Percentiles rank a stretch among this genome's conserved stretches.
These are phyloP conservation scores for Seira ritae DNA, from an alignment of 2,888 invertebrate species.

Conservation along the genomic window DNA sequence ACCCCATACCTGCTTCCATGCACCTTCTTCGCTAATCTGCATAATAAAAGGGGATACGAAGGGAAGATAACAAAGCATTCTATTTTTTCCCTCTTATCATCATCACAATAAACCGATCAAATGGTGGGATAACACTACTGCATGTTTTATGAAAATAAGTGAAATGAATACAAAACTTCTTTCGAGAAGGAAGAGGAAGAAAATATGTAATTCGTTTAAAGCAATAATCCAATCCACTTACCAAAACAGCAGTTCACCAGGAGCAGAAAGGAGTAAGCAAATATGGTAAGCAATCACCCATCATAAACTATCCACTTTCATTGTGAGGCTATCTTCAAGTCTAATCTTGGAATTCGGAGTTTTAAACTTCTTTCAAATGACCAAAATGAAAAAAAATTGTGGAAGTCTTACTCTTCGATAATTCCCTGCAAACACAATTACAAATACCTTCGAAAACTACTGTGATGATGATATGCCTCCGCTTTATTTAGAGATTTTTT, in stretches of 20 bases:
- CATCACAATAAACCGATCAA: constrained; percentile 44
- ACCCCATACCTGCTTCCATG: neutral
- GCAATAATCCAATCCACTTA: neutral
- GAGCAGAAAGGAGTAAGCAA: constrained; percentile 47
- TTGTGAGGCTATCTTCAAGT: constrained; percentile 60
- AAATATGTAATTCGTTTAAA: neutral
- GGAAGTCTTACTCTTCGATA: neutral
- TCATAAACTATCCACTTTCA: constrained; percentile 64
- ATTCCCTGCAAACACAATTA: neutral
- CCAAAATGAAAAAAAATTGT: constrained; percentile 44
- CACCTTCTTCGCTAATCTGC: neutral
- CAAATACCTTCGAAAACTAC: neutral
- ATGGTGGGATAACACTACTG: constrained; percentile 38
- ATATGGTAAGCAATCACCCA: constrained; percentile 63
- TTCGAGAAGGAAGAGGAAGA: neutral
- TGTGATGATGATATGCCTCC: neutral
- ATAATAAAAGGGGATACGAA: constrained; percentile 22
- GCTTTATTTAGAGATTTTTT: neutral
- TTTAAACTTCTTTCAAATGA: constrained; percentile 54
- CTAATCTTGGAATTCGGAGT: constrained; percentile 67
- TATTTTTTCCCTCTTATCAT: constrained; percentile 35
- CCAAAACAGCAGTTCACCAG: constrained; percentile 44
- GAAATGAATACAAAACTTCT: neutral
- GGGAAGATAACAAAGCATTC: constrained; percentile 19
- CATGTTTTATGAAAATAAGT: neutral